Evolutionary conservation across 2,797 vertebrate genomes (phyloP), one percentile per base, ranked within the genome.

Genomic region (Betta splendens): DNA sequence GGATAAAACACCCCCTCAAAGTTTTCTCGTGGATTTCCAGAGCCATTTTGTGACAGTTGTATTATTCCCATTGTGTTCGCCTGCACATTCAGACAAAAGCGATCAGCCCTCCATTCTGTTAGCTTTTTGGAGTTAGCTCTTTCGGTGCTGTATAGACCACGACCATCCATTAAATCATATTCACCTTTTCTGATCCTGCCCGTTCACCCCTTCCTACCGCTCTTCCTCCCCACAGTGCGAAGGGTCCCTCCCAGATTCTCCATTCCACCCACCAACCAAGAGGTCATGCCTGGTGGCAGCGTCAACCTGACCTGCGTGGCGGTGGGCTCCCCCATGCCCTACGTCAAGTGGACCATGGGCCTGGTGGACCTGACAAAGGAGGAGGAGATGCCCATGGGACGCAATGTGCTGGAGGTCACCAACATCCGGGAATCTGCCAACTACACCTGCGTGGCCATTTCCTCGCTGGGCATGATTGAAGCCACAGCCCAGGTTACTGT

Each of bases 261-360:
- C 84, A 98, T 98, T 75, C 88, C 95, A 9, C 96, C 96, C 29
- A 92, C 94, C 83, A 97, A 94, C 87, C 95, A 96, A 2, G 96
- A 98, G 87, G 96, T 98, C 85, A 98, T 98, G 96, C 96, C 96
- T 0, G 96, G 96, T 0, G 95, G 96, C 75, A 98, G 94, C 52
- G 94, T 98, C 72, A 98, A 98, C 91, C 93, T 98, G 78, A 98
- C 96, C 6, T 98, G 96, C 0, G 96, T 98, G 85, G 96, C 96
- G 0, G 96, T 98, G 80, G 96, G 96, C 13, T 97, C 96, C 0
- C 96, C 96, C 20, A 98, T 98, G 96, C 96, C 96, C 0, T 98
- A 94, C 4, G 96, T 98, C 62, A 98, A 98, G 84, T 98, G 96
- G 96, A 97, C 92, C 88, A 93, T 92, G 87, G 95, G 95, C 40